Percentiles rank a stretch among this genome's conserved stretches.
Evolutionary conservation across 2,113 vertebrate species (phyloP).

Genomic region (Carlito syrichta): DNA sequence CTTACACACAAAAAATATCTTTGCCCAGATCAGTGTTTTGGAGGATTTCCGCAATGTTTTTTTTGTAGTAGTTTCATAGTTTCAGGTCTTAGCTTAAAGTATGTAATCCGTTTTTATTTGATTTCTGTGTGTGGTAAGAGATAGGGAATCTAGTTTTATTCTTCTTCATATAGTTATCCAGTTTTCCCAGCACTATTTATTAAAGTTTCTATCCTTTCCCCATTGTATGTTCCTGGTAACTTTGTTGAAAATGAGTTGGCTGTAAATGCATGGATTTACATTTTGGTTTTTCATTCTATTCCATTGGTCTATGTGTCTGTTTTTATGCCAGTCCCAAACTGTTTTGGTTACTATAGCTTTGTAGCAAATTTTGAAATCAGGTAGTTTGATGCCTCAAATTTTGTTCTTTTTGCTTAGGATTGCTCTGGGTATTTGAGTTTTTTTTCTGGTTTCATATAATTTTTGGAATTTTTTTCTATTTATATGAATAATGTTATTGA

Average conservation of each 20-base stretch:
- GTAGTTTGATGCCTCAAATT: background rate
- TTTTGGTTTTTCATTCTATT: background rate
- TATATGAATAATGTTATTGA: background rate
- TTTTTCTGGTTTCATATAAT: background rate
- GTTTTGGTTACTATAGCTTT: background rate
- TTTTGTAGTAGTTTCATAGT: background rate
- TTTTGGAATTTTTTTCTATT: background rate
- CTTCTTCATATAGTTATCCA: background rate
- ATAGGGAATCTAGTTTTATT: background rate
- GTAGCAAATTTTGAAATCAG: background rate
- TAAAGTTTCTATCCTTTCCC: background rate
- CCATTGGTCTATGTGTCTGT: background rate
- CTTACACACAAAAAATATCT: background rate
- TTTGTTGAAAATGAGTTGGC: background rate
- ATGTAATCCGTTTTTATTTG: background rate
- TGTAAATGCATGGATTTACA: background rate
- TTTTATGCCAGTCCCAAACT: background rate
- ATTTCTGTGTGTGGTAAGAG: background rate
- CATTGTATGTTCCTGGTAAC: background rate
- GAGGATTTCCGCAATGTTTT: background rate
- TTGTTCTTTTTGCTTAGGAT: background rate
- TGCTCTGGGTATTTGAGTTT: background rate
- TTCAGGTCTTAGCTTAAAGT: background rate
- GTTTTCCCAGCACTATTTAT: background rate
- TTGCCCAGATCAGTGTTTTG: background rate